Conservation (phyloP, 2,797 vertebrate genomes). For the Melanitta fusca region DNA sequence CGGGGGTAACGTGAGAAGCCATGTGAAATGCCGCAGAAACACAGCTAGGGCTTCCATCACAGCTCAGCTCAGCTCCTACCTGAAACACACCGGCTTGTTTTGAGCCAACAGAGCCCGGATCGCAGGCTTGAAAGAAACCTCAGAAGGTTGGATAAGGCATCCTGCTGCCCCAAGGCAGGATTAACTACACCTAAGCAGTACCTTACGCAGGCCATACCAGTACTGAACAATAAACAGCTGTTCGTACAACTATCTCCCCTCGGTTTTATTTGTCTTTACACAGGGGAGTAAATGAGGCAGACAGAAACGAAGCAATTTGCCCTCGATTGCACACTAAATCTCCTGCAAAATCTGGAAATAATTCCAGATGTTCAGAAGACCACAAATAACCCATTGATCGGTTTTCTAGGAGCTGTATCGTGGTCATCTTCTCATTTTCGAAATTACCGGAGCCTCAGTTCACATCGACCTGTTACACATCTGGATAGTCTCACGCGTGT, state of each 20-base stretch:
- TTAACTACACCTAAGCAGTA: neutral
- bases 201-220: neutral
- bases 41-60: neutral
- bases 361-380: neutral
- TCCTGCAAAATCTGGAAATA: neutral
- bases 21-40: constrained; percentile 4
- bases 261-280: neutral
- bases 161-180: constrained; percentile 8
- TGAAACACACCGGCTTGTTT: neutral
- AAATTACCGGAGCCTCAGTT: neutral
- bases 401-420: neutral
- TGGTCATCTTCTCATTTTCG: neutral
- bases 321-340: neutral
- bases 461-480: neutral
- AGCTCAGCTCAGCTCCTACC: neutral
- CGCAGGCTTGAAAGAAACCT: neutral
- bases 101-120: neutral
- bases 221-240: neutral
- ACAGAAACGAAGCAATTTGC: neutral
- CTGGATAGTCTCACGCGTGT: neutral
- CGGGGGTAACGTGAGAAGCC: neutral
- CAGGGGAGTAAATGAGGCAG: neutral
- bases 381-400: neutral
- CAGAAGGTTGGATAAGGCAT: neutral
- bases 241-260: neutral